Conservation (phyloP, 2,888 invertebrate genomes). For the Tipula unca region DNA sequence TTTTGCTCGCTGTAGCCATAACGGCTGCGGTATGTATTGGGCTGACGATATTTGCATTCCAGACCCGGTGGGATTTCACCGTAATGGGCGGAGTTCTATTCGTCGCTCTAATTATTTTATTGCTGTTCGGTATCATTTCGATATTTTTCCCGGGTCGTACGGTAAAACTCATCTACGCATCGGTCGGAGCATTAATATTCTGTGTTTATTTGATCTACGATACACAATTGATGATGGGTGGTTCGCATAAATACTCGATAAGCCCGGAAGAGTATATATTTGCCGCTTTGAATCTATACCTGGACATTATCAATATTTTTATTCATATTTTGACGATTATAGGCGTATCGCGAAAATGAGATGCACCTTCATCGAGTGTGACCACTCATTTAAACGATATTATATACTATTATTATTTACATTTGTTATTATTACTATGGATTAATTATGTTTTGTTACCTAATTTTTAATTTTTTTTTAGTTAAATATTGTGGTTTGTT, state of each 20-base stretch:
- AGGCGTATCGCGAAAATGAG: constrained; percentile 18
- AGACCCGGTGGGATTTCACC: constrained; percentile 84
- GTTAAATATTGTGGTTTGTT: neutral
- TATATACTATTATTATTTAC: neutral
- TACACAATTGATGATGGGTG: constrained; percentile 86
- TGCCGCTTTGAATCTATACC: constrained; percentile 80
- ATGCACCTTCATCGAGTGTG: neutral
- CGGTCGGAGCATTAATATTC: constrained; percentile 79
- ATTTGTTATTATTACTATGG: neutral
- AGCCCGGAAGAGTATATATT: constrained; percentile 94
- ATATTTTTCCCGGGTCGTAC: constrained; percentile 51
- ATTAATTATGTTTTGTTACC: neutral
- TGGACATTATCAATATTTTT: constrained; percentile 87
- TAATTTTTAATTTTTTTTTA: neutral
- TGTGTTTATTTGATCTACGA: constrained; percentile 87
- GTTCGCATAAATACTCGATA: constrained; percentile 79
- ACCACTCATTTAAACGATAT: neutral
- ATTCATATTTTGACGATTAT: constrained; percentile 75
- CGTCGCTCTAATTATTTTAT: constrained; percentile 61
- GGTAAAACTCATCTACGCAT: constrained; percentile 68
- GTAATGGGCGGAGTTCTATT: constrained; percentile 69
- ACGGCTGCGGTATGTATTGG: constrained; percentile 77
- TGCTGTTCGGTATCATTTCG: constrained; percentile 70
- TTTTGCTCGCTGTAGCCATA: constrained; percentile 82
- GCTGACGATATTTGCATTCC: constrained; percentile 86